Conservation (phyloP, 2,113 vertebrate species). For the Hiodon tergisus region DNA sequence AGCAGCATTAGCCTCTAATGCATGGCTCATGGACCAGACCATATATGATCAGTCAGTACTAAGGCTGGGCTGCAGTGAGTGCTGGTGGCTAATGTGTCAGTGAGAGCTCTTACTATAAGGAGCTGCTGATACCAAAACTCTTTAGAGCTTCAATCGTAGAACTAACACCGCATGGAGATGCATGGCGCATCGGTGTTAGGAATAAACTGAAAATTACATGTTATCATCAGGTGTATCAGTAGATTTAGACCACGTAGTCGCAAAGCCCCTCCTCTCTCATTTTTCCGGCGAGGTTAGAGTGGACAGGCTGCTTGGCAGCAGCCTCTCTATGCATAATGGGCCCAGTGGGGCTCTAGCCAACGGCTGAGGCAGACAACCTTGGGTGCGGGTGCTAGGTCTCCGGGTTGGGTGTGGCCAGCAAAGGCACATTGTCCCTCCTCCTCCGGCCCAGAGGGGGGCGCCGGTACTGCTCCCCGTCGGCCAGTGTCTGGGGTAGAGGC, state of each 20-base stretch:
- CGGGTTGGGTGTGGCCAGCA: constrained; percentile 79
- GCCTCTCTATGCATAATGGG: neutral
- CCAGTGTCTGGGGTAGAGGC: constrained; percentile 75
- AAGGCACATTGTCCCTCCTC: constrained; percentile 75
- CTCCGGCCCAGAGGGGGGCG: constrained; percentile 70
- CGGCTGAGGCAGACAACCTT: neutral
- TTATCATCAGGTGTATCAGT: constrained; percentile 9
- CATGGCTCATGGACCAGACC: constrained; percentile 7
- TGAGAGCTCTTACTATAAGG: neutral
- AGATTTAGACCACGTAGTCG: neutral
- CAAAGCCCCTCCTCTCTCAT: neutral
- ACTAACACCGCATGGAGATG: neutral
- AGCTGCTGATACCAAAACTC: constrained; percentile 4
- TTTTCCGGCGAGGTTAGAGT: constrained; percentile 28
- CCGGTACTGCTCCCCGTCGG: constrained; percentile 76
- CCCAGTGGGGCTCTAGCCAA: neutral
- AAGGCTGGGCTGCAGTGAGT: constrained; percentile 24
- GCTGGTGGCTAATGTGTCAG: constrained; percentile 34
- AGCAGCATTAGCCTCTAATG: constrained; percentile 6
- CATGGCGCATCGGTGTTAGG: neutral
- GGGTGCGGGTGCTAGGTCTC: constrained; percentile 50
- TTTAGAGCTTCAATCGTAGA: neutral
- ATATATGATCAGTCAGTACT: neutral
- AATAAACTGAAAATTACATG: constrained; percentile 8
- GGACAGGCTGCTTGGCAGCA: constrained; percentile 18